Conservation (phyloP, 2,113 vertebrate genomes). For the Hymenochirus boettgeri region DNA sequence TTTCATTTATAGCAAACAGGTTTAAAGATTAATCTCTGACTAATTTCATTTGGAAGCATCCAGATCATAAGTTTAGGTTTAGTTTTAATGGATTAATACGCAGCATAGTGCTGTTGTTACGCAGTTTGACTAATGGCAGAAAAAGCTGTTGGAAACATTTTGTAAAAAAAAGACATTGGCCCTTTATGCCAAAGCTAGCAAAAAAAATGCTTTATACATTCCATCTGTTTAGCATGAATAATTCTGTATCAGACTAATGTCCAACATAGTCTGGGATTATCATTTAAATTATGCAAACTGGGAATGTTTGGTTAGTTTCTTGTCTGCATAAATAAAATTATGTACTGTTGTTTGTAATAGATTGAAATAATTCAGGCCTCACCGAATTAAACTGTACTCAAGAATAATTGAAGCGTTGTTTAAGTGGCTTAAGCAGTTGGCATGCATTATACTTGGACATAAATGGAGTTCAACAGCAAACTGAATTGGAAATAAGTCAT, state of each 20-base stretch:
- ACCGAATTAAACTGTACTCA: constrained; percentile 39
- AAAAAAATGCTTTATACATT: constrained; percentile 26
- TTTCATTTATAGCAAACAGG: too few relatives aligned
- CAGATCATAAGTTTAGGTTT: background rate
- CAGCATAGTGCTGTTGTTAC: background rate
- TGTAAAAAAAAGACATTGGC: constrained; percentile 12
- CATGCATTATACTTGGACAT: constrained; percentile 35
- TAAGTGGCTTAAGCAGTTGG: constrained; percentile 39
- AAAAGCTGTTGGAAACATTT: constrained; percentile 5
- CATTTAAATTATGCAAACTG: constrained; percentile 26
- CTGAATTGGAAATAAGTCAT: constrained; percentile 36
- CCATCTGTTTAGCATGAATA: constrained; percentile 27
- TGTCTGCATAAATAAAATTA: constrained; percentile 40
- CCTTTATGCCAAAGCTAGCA: constrained; percentile 29
- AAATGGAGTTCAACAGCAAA: constrained; percentile 30
- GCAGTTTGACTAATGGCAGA: constrained; percentile 8
- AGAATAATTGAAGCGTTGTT: constrained; percentile 40
- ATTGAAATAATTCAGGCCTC: constrained; percentile 40
- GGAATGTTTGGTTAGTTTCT: constrained; percentile 36
- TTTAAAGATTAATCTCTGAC: background rate
- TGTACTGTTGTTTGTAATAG: constrained; percentile 36
- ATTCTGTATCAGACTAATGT: constrained; percentile 30
- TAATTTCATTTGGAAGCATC: background rate
- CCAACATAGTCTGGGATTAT: constrained; percentile 25
- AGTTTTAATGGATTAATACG: constrained; percentile 9